Conservation (phyloP, 2,888 invertebrate genomes). For the Gryllus longicercus region DNA sequence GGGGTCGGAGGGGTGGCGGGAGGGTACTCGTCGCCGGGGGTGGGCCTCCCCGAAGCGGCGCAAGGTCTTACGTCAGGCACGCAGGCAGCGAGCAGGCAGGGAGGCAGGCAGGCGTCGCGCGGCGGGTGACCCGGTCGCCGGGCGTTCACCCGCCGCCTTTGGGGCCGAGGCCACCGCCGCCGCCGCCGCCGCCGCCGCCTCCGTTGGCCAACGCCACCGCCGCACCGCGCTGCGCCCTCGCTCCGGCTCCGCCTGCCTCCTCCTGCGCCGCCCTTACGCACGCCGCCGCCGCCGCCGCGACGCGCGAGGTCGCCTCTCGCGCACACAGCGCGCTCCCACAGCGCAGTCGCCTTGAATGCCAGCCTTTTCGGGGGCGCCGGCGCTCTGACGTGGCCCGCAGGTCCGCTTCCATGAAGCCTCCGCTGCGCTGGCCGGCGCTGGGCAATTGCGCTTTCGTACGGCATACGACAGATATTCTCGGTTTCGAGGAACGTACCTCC, state of each 20-base stretch:
- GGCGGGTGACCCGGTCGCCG: slow-evolving; percentile 47
- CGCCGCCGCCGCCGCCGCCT: slow-evolving; percentile 11
- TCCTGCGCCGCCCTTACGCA: neutral
- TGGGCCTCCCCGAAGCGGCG: too few relatives aligned
- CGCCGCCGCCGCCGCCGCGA: neutral
- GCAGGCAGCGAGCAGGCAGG: neutral
- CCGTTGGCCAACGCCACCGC: neutral
- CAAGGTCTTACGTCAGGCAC: too few relatives aligned
- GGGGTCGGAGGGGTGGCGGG: too few relatives aligned
- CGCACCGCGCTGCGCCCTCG: neutral
- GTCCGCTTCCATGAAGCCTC: too few relatives aligned
- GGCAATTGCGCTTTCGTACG: too few relatives aligned
- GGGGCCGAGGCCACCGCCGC: slow-evolving; percentile 45
- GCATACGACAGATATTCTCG: too few relatives aligned
- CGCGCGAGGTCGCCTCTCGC: neutral
- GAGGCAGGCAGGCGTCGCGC: neutral
- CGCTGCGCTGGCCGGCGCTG: too few relatives aligned
- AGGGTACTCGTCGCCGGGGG: too few relatives aligned
- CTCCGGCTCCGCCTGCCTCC: neutral
- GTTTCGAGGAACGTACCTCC: too few relatives aligned
- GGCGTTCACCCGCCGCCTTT: slow-evolving; percentile 45
- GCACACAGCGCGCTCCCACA: neutral
- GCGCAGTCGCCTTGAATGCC: neutral
- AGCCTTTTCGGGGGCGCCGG: neutral
- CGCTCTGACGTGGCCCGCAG: too few relatives aligned